A percentile compares a stretch with the other conserved stretches of the same genome.
These are phyloP conservation scores for Cephus runcator DNA, from an alignment of 2,888 invertebrate species.

Conservation along the genomic window DNA sequence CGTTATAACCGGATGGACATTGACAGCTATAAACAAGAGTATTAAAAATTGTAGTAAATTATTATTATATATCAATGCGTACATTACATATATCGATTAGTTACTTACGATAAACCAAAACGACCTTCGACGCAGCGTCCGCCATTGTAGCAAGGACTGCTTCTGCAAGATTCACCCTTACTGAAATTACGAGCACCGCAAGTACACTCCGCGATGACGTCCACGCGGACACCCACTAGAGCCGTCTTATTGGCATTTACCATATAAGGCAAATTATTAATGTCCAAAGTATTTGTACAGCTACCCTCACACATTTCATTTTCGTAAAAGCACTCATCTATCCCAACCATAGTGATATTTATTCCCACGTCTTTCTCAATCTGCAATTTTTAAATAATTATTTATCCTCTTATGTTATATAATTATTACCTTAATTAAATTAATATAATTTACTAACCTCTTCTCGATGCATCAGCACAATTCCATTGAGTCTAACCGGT, in stretches of 20 bases:
- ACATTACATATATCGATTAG: background rate
- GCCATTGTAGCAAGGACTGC: conserved; percentile 93
- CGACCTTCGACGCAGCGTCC: conserved; percentile 94
- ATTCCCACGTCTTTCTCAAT: conserved; percentile 95
- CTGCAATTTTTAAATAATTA: conserved; percentile 53
- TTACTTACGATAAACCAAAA: conserved; percentile 75
- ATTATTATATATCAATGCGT: background rate
- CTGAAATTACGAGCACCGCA: conserved; percentile 94
- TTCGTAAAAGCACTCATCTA: conserved; percentile 95
- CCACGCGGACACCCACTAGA: conserved; percentile 94
- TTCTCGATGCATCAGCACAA: conserved; percentile 91
- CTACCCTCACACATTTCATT: conserved; percentile 96
- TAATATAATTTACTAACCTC: conserved; percentile 67
- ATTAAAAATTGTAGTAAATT: conserved; percentile 6
- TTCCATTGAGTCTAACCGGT: conserved; percentile 92
- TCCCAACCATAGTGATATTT: conserved; percentile 97
- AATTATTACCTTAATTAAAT: background rate
- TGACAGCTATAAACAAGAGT: conserved; percentile 74
- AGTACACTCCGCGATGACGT: conserved; percentile 91
- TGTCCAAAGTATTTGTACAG: conserved; percentile 92
- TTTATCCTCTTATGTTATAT: background rate
- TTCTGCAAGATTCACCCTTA: conserved; percentile 88
- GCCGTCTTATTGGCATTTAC: conserved; percentile 98
- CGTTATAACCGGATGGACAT: conserved; percentile 92
- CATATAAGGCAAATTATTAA: conserved; percentile 90